Evolutionary conservation across 2,888 invertebrate genomes (phyloP).

Genomic region (Chrysodeixis includens): DNA sequence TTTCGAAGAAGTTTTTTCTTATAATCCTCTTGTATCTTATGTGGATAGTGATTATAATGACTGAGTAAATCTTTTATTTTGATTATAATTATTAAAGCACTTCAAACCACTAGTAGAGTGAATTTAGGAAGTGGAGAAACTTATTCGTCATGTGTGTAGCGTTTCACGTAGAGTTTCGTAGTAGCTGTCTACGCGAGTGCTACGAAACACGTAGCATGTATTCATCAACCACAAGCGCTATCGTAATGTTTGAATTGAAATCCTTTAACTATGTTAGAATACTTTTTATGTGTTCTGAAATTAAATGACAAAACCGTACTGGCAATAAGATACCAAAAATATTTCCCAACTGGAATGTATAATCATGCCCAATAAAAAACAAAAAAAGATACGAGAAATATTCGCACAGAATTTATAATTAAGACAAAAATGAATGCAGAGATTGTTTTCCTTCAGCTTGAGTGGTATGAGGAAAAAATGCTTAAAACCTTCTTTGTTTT

Average conservation of each 20-base stretch:
- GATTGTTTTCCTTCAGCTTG: background rate
- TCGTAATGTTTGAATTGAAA: no score
- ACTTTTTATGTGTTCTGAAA: no score
- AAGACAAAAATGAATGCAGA: background rate
- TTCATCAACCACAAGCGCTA: background rate
- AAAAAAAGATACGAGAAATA: background rate
- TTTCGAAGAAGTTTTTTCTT: background rate
- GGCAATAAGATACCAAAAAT: background rate
- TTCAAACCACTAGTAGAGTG: background rate
- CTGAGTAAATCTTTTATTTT: no score
- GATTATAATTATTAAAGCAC: no score
- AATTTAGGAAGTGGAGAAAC: background rate
- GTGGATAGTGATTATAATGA: no score
- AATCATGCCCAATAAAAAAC: background rate
- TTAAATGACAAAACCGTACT: no score
- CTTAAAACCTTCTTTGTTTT: constrained; percentile 39
- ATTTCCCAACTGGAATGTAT: background rate
- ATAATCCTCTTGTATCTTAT: background rate
- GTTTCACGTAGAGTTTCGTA: background rate
- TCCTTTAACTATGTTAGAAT: no score
- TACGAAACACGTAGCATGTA: background rate
- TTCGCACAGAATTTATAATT: background rate
- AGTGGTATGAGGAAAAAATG: background rate
- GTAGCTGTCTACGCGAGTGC: background rate
- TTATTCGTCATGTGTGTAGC: background rate